Percentiles rank a stretch among this genome's conserved stretches.
phyloP scores from a whole-genome alignment of 1,140 invertebrate species.

The Aphaenogaster rudis region DNA sequence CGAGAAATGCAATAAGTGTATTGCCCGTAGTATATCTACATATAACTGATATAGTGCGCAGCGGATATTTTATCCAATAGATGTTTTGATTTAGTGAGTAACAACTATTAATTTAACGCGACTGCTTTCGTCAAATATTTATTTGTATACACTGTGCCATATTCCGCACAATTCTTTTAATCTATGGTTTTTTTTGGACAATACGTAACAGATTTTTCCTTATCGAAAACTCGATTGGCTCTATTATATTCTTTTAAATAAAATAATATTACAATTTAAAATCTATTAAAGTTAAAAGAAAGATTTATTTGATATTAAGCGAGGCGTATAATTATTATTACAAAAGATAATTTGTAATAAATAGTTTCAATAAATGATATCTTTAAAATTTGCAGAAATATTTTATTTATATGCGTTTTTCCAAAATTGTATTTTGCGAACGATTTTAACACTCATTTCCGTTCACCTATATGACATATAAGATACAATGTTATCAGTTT shows the following conservation, averaged over 20 bases:
- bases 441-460: neutral
- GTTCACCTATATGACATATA: neutral
- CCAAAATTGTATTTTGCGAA: neutral
- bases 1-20: neutral
- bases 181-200: neutral
- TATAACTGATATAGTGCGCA: neutral
- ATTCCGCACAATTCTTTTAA: neutral
- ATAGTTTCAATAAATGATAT: slow-evolving; percentile 4
- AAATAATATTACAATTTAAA: slow-evolving; percentile 4
- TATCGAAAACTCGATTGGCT: neutral
- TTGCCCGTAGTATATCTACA: neutral
- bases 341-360: neutral
- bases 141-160: neutral
- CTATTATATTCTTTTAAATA: neutral
- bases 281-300: neutral
- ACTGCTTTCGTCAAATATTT: neutral
- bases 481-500: neutral
- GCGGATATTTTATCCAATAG: neutral
- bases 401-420: neutral
- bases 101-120: neutral
- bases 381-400: neutral
- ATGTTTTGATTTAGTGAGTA: neutral
- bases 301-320: neutral
- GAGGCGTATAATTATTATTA: neutral
- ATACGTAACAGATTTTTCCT: neutral